These are phyloP conservation scores for Bradypus variegatus DNA, from an alignment of 2,797 vertebrate species.

Conservation along the genomic window DNA sequence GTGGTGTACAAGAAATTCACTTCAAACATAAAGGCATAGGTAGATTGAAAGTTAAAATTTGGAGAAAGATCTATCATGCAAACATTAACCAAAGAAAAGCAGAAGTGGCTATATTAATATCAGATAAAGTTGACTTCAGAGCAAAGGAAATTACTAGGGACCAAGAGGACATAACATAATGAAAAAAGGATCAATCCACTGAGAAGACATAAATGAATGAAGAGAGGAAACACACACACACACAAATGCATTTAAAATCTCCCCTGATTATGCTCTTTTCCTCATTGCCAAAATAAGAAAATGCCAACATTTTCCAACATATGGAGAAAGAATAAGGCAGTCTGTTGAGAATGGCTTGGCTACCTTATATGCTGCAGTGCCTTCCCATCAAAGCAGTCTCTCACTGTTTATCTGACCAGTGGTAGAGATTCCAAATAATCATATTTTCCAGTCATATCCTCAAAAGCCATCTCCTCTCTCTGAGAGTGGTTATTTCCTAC, in stretches of 20 bases:
- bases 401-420: neutral
- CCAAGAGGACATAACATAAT: neutral
- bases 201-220: neutral
- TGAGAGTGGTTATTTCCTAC: neutral
- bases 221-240: neutral
- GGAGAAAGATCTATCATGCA: neutral
- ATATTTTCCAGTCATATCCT: neutral
- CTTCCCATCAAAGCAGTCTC: neutral
- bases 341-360: neutral
- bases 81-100: slow-evolving; percentile 1
- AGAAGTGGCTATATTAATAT: neutral
- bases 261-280: neutral
- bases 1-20: neutral
- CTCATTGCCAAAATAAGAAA: slow-evolving; percentile 25
- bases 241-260: neutral
- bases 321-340: neutral
- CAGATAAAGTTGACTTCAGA: neutral
- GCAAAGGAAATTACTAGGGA: neutral
- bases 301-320: neutral
- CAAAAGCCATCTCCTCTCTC: neutral
- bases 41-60: slow-evolving; percentile 10
- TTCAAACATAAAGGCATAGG: neutral
- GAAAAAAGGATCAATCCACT: neutral
- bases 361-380: neutral
- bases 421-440: neutral